Base-by-base conservation (phyloP, 2,113 vertebrate genomes). In the Rousettus leschenaultii region DNA sequence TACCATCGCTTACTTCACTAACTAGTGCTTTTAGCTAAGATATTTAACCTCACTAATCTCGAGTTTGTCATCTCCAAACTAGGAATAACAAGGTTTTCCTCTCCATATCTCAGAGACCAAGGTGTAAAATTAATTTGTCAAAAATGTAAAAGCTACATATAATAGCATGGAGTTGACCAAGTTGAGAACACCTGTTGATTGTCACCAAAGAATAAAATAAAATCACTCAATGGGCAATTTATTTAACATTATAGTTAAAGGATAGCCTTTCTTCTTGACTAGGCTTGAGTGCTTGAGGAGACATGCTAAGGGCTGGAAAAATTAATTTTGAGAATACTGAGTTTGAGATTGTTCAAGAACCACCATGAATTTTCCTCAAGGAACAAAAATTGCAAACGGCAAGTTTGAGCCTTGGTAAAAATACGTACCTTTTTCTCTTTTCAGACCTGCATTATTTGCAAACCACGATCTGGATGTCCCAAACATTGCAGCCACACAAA, bases 381-480 rank as follows among this genome's bases (percentile, higher is more conserved):
- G 94, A 95, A 77, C 30, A 66, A 93, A 85, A 77, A 78, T 26
- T 61, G 73, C 28, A 68, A n/a, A 53, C 0, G 21, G 30, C 24
- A 79, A 78, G 13, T 61, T 22, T 55, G 19, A 84, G 2, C 40
- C 35, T 80, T n/a, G 89, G 33, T 38, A 74, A 88, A 74, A 91
- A 66, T 7, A 98, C 99, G 88, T 84, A 99, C 99, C 99, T 99
- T 99, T 99, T 95, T 99, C 99, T 98, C 99, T 98, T 97, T 99
- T 99, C 95, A 99, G 98, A 97, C 98, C 99, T 7, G 99, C 99
- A 90, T 99, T 99, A 97, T 99, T 99, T 96, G 99, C 98, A 98
- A 99, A 99, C 99, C 99, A 99, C 1, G 99, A 99, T 95, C 99
- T 99, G 1, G 99, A 99, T 0, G 99, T 99, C 48, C 99, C 99